Conservation (phyloP, 2,797 vertebrate genomes). For the Onychomys leucogaster region DNA sequence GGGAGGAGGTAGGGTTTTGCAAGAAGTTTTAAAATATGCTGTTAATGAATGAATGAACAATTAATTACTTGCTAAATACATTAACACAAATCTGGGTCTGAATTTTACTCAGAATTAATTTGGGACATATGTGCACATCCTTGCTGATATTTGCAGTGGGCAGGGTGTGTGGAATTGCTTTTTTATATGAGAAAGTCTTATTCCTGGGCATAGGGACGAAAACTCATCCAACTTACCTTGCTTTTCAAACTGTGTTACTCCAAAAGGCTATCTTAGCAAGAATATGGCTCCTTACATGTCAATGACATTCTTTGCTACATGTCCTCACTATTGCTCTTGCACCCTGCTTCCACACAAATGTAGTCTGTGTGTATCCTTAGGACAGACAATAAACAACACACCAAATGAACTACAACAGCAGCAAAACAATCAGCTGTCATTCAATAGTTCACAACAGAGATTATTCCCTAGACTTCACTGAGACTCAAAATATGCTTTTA, state of each 20-base stretch:
- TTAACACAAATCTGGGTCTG: constrained; percentile 75
- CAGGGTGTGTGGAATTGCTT: constrained; percentile 39
- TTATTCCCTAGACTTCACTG: neutral
- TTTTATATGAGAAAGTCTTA: constrained; percentile 50
- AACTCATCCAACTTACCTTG: constrained; percentile 38
- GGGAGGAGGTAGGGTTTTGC: neutral
- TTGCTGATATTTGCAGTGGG: constrained; percentile 53
- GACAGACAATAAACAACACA: neutral
- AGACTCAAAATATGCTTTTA: constrained; percentile 40
- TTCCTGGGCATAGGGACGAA: constrained; percentile 33
- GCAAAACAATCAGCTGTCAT: neutral
- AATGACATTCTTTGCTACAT: neutral
- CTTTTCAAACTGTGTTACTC: constrained; percentile 47
- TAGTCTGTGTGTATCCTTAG: neutral
- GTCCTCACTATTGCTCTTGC: neutral
- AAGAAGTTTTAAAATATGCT: constrained; percentile 75
- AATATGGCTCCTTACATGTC: neutral
- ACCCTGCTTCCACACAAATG: neutral
- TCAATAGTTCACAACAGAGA: neutral
- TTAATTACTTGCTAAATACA: constrained; percentile 76
- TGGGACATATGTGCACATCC: constrained; percentile 67
- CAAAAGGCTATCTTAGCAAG: neutral
- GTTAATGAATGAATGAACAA: constrained; percentile 76
- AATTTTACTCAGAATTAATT: constrained; percentile 78
- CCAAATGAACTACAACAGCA: neutral